Evolutionary conservation across 1,140 invertebrate genomes (phyloP).

Genomic region (Muscidifurax raptorellus): DNA sequence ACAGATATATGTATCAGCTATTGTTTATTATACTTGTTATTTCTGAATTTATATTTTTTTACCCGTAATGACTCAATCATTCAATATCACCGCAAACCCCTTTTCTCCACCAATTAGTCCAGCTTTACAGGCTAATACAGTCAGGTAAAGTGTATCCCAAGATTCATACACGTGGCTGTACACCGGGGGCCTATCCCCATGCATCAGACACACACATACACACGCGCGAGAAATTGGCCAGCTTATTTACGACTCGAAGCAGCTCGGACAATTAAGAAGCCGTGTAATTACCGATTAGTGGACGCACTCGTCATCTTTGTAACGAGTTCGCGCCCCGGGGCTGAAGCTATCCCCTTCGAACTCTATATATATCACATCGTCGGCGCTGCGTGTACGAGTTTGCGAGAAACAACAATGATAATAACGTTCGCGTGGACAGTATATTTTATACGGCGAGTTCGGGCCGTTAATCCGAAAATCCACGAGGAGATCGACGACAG

Average conservation of each 20-base stretch:
- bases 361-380: neutral
- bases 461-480: too few species aligned
- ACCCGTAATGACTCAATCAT: too few species aligned
- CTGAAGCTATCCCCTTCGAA: neutral
- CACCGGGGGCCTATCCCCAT: neutral
- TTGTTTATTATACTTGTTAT: too few species aligned
- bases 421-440: constrained; percentile 18
- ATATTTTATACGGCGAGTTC: constrained; percentile 10
- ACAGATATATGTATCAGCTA: too few species aligned
- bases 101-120: neutral
- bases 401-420: neutral
- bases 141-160: neutral
- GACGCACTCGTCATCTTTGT: constrained; percentile 24
- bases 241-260: constrained; percentile 58
- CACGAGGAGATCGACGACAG: too few species aligned
- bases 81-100: too few species aligned
- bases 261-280: constrained; percentile 62
- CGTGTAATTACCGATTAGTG: constrained; percentile 64
- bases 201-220: neutral
- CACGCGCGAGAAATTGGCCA: neutral
- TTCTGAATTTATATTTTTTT: too few species aligned
- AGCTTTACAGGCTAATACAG: neutral
- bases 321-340: neutral
- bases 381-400: neutral
- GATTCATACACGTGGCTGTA: neutral